phyloP scores from a whole-genome alignment of 2,797 vertebrate species.

The Coilia nasus region DNA sequence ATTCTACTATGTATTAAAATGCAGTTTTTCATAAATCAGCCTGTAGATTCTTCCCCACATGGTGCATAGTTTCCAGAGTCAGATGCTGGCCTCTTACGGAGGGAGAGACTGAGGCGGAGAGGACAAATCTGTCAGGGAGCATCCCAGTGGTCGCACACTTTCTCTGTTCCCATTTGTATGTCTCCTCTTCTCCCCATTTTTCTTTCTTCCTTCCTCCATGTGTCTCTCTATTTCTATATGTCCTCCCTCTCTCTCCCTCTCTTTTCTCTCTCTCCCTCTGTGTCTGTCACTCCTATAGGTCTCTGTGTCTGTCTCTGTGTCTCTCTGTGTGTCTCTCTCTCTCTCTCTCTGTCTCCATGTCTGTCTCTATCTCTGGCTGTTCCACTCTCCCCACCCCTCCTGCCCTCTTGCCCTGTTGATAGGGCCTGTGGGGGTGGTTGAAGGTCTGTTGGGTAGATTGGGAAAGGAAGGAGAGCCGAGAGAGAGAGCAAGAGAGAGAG shows the following conservation, averaged over 20 bases:
- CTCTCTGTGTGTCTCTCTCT: neutral
- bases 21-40: neutral
- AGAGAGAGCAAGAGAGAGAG: neutral
- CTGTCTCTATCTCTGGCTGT: neutral
- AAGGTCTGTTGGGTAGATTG: slow-evolving; percentile 20
- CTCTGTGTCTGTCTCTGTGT: neutral
- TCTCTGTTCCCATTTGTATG: neutral
- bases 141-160: neutral
- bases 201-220: no score
- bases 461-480: slow-evolving; percentile 19
- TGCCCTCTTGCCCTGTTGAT: neutral
- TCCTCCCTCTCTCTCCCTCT: neutral
- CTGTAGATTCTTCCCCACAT: neutral
- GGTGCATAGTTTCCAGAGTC: neutral
- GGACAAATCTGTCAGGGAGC: neutral
- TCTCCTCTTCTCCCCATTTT: neutral
- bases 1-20: neutral
- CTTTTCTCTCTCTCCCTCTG: neutral
- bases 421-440: neutral
- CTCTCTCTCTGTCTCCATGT: neutral
- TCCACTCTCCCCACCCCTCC: neutral
- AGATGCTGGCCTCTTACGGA: neutral
- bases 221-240: neutral
- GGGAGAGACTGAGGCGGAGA: neutral
- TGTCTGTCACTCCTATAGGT: neutral